phyloP scores from a whole-genome alignment of 1,140 invertebrate species.

The Drosophila paulistorum region DNA sequence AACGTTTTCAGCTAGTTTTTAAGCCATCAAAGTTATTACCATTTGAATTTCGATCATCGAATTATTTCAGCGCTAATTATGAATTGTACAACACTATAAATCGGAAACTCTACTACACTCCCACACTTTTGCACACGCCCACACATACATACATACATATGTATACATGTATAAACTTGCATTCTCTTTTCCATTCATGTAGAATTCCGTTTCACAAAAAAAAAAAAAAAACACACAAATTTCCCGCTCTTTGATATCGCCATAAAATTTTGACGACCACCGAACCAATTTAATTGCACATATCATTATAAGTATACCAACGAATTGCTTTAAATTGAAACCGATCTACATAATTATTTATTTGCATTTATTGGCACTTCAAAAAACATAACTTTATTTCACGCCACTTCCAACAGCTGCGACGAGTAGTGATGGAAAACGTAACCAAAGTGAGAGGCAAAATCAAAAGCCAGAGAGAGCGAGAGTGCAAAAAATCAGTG shows the following conservation, averaged over 20 bases:
- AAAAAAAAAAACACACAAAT: background rate
- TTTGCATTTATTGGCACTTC: background rate
- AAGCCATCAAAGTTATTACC: no score
- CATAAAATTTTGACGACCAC: background rate
- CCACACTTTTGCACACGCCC: background rate
- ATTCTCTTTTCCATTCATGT: background rate
- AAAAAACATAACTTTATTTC: background rate
- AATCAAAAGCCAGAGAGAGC: background rate
- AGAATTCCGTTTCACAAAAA: background rate
- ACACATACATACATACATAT: background rate
- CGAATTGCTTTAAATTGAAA: background rate
- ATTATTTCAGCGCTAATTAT: background rate
- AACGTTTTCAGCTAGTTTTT: no score
- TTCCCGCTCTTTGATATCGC: background rate
- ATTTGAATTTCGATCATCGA: background rate
- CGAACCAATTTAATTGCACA: background rate
- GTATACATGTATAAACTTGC: no score
- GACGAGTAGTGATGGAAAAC: background rate
- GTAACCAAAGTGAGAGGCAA: background rate
- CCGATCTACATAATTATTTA: background rate
- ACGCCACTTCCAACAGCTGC: background rate
- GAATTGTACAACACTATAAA: background rate
- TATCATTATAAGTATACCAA: background rate
- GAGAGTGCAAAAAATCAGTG: no score
- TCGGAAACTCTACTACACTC: no score